These are phyloP conservation scores for Propithecus deckenii DNA, from an alignment of 2,797 vertebrate species.

Conservation along the genomic window DNA sequence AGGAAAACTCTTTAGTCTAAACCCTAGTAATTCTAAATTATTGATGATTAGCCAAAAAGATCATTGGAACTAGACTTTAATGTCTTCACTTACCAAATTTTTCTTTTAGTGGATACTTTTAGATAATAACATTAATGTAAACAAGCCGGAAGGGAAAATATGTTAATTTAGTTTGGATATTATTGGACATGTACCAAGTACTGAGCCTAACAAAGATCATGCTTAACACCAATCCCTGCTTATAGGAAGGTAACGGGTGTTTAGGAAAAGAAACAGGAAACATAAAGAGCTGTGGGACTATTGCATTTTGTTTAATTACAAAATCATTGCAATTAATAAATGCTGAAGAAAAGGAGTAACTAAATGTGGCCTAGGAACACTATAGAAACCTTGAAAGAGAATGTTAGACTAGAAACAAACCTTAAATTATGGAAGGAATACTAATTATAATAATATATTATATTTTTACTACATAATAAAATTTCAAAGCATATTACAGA, in stretches of 20 bases:
- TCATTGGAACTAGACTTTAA: background rate
- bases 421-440: background rate
- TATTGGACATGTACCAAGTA: background rate
- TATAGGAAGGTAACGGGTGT: background rate
- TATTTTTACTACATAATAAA: background rate
- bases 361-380: background rate
- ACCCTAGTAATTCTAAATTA: background rate
- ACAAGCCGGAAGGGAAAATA: background rate
- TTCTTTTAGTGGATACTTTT: background rate
- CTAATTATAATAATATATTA: background rate
- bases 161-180: conserved; percentile 18
- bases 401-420: background rate
- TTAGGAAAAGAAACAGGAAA: background rate
- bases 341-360: background rate
- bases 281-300: background rate
- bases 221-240: background rate
- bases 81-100: background rate
- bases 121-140: background rate
- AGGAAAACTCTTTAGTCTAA: background rate
- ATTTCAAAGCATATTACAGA: background rate
- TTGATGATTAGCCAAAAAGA: background rate
- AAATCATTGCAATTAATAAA: background rate
- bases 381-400: background rate
- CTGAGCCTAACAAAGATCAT: background rate
- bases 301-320: background rate